phyloP scores from a whole-genome alignment of 1,140 invertebrate species.

The Cotesia glomerata region DNA sequence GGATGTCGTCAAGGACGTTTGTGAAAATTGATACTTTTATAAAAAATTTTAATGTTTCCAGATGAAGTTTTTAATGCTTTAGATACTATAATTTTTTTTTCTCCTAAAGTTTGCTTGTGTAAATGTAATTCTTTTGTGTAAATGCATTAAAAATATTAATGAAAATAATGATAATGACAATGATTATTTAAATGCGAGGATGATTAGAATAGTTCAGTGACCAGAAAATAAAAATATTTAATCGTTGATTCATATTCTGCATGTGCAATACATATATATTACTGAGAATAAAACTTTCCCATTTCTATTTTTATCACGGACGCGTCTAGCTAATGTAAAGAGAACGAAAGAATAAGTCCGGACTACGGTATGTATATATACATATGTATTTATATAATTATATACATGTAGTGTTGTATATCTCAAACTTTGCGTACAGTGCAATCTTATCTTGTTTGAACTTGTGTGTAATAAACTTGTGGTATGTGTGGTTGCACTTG shows the following conservation, averaged over 20 bases:
- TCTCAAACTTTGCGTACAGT: not conserved
- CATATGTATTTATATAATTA: not conserved
- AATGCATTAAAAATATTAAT: too few species aligned
- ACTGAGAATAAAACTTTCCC: constrained; percentile 28
- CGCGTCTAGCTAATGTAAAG: constrained; percentile 21
- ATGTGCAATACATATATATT: constrained; percentile 10
- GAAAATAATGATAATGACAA: too few species aligned
- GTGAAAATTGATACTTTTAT: constrained; percentile 15
- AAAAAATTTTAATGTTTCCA: too few species aligned
- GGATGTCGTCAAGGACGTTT: constrained; percentile 30
- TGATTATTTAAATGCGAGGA: not conserved
- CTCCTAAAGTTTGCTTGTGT: too few species aligned
- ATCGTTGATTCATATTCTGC: constrained; percentile 16
- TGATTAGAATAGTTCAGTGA: constrained; percentile 17
- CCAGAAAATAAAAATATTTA: constrained; percentile 10
- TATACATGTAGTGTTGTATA: not conserved
- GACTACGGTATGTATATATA: not conserved
- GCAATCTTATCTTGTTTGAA: constrained; percentile 24
- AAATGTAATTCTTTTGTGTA: too few species aligned
- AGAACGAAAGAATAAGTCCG: not conserved
- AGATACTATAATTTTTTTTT: too few species aligned
- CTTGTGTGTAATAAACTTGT: not conserved
- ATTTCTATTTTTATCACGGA: constrained; percentile 31
- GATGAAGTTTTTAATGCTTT: too few species aligned
- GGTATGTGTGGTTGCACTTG: constrained; percentile 30